Evolutionary conservation across 1,140 invertebrate genomes (phyloP).

Genomic region (Drosophila ananassae): DNA sequence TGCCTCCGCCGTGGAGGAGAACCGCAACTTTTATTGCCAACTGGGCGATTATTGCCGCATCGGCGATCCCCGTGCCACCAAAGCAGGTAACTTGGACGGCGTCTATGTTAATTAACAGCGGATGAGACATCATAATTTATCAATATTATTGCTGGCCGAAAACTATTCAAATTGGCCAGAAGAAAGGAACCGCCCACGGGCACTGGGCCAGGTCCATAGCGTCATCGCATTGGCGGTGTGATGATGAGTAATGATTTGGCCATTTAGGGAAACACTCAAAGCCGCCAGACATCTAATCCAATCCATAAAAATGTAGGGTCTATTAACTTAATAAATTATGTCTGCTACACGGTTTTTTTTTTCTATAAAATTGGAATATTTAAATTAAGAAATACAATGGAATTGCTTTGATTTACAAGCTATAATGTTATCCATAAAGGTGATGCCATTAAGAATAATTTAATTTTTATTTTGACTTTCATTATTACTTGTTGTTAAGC

Average conservation of each 20-base stretch:
- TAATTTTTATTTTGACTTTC: neutral
- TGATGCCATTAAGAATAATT: neutral
- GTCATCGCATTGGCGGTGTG: slow-evolving; percentile 34
- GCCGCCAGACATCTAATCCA: slow-evolving; percentile 31
- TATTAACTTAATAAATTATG: slow-evolving; percentile 14
- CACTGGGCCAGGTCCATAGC: slow-evolving; percentile 9
- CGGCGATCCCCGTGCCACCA: slow-evolving; percentile 90
- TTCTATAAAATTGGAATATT: slow-evolving; percentile 23
- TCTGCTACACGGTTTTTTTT: neutral
- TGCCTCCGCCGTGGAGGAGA: slow-evolving; percentile 87
- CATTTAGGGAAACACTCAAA: slow-evolving; percentile 33
- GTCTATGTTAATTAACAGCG: slow-evolving; percentile 53
- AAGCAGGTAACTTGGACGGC: slow-evolving; percentile 87
- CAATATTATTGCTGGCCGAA: slow-evolving; percentile 65
- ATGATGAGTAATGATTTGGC: slow-evolving; percentile 38
- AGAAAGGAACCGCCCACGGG: slow-evolving; percentile 63
- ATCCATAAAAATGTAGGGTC: slow-evolving; percentile 8
- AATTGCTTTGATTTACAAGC: slow-evolving; percentile 28
- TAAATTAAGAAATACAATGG: slow-evolving; percentile 4
- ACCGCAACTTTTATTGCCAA: slow-evolving; percentile 90
- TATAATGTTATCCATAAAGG: neutral
- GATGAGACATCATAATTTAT: slow-evolving; percentile 78
- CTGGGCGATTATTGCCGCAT: slow-evolving; percentile 89
- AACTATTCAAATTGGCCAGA: slow-evolving; percentile 50
- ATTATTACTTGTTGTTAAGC: neutral